phyloP scores from a whole-genome alignment of 2,113 vertebrate genomes.

The Rana temporaria region DNA sequence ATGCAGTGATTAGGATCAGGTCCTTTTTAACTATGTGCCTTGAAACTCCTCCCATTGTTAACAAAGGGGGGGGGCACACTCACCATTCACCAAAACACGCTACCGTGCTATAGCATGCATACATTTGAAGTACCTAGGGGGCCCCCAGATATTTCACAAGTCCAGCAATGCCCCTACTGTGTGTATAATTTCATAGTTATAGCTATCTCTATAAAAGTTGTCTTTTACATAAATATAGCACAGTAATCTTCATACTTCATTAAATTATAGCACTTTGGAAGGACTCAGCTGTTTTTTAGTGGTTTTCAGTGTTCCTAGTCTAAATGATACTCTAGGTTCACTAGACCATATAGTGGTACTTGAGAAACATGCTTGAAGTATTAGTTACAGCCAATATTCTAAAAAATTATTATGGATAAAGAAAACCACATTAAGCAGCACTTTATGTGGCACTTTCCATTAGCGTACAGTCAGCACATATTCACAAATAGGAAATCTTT shows the following conservation, averaged over 20 bases:
- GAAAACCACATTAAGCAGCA: slow-evolving; percentile 18
- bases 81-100: too few relatives aligned
- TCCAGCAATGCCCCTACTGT: too few relatives aligned
- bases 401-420: slow-evolving; percentile 4
- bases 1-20: too few relatives aligned
- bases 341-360: slow-evolving; percentile 12
- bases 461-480: slow-evolving; percentile 36
- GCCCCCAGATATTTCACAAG: too few relatives aligned
- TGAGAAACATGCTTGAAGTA: slow-evolving; percentile 8
- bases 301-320: background rate
- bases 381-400: background rate
- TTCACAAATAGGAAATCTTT: slow-evolving; percentile 35
- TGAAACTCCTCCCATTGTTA: too few relatives aligned
- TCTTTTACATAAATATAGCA: background rate
- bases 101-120: too few relatives aligned
- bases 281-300: background rate
- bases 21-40: too few relatives aligned
- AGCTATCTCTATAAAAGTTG: too few relatives aligned
- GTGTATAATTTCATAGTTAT: too few relatives aligned
- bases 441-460: slow-evolving; percentile 23
- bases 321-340: slow-evolving; percentile 24
- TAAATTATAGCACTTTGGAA: slow-evolving; percentile 7
- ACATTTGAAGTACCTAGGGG: too few relatives aligned
- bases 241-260: slow-evolving; percentile 4
- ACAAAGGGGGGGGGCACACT: too few relatives aligned